Evolutionary conservation across 2,888 invertebrate species (phyloP).

Genomic region (Sphaerophoria rueppellii): DNA sequence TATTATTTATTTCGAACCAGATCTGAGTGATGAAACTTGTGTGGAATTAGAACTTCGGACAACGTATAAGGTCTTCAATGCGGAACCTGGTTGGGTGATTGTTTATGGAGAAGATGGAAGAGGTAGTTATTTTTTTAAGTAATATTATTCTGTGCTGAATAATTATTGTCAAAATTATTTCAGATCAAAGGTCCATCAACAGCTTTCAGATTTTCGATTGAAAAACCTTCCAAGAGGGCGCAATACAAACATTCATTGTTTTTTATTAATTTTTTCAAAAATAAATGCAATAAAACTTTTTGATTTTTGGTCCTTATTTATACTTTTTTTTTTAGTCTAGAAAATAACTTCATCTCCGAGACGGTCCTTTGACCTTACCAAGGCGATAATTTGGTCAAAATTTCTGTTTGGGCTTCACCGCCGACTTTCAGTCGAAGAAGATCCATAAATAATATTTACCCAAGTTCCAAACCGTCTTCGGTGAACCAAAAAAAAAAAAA

Average conservation of each 20-base stretch:
- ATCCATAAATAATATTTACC: not conserved
- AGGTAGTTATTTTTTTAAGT: not conserved
- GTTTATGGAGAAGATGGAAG: slow-evolving; percentile 19
- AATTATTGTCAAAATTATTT: not conserved
- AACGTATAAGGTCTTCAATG: slow-evolving; percentile 16
- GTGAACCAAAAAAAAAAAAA: not conserved
- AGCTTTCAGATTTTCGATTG: not conserved
- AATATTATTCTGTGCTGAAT: not conserved
- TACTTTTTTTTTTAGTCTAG: too few relatives aligned
- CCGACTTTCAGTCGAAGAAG: not conserved
- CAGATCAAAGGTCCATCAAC: not conserved
- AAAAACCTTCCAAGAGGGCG: not conserved
- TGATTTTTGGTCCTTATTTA: too few relatives aligned
- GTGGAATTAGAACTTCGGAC: slow-evolving; percentile 11
- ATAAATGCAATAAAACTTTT: not conserved
- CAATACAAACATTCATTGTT: not conserved
- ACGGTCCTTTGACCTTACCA: too few relatives aligned
- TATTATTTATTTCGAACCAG: slow-evolving; percentile 8
- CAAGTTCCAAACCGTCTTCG: slow-evolving; percentile 6
- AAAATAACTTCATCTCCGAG: too few relatives aligned
- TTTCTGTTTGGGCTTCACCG: too few relatives aligned
- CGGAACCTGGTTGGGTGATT: slow-evolving; percentile 22
- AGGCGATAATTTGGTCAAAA: too few relatives aligned
- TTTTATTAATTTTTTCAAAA: not conserved
- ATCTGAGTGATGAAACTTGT: slow-evolving; percentile 9